phyloP scores from a whole-genome alignment of 2,888 invertebrate genomes.

The Cephus pulcher region DNA sequence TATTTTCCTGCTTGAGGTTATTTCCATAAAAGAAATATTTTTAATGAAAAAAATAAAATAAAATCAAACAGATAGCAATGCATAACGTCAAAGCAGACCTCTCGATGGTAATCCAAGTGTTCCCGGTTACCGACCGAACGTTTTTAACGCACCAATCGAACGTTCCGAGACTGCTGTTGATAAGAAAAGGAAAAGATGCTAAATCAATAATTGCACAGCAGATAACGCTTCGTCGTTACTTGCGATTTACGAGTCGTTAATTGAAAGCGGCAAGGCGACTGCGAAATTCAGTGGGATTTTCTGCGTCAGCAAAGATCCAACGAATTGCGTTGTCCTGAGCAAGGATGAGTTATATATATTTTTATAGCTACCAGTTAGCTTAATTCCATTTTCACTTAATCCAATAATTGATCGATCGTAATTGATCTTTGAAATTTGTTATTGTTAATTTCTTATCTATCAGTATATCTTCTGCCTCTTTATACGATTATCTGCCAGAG shows the following conservation, averaged over 20 bases:
- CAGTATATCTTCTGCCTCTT: not conserved
- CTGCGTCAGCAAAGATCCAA: not conserved
- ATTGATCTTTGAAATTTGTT: not conserved
- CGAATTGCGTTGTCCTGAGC: not conserved
- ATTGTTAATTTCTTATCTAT: not conserved
- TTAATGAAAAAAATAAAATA: too few species aligned
- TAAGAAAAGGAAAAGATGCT: not conserved
- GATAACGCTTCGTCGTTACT: not conserved
- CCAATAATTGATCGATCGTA: not conserved
- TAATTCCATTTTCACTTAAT: not conserved
- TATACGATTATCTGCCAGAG: not conserved
- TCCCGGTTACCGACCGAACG: not conserved
- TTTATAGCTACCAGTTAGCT: not conserved
- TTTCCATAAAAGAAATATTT: not conserved
- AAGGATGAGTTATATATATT: not conserved
- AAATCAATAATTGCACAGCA: not conserved
- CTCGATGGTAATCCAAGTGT: not conserved
- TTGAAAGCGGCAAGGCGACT: not conserved
- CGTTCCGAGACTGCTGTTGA: not conserved
- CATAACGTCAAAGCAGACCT: not conserved
- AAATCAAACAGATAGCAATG: not conserved
- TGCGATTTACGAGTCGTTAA: not conserved
- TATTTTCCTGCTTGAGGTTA: not conserved
- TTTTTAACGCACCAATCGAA: not conserved
- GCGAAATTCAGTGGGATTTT: not conserved